Conservation (phyloP, 2,888 invertebrate genomes). For the Latrodectus elegans region DNA sequence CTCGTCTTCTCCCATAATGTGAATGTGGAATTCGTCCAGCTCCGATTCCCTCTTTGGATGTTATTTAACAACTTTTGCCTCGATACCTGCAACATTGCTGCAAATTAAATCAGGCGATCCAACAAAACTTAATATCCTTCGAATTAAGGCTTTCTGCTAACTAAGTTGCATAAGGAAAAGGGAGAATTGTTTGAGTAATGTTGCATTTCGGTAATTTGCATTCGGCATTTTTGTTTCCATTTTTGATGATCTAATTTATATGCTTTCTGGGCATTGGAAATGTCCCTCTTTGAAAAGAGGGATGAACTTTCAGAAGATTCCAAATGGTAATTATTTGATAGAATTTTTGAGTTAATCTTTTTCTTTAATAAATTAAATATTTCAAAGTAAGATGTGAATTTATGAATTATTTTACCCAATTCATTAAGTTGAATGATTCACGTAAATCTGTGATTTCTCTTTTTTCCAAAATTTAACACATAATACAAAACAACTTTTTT, state of each 20-base stretch:
- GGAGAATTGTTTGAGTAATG: slow-evolving; percentile 13
- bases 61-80: slow-evolving; percentile 51
- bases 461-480: too few relatives aligned
- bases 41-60: slow-evolving; percentile 39
- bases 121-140: slow-evolving; percentile 53
- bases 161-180: slow-evolving; percentile 2
- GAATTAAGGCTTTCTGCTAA: slow-evolving; percentile 36
- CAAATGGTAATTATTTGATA: too few relatives aligned
- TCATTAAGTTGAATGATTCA: too few relatives aligned
- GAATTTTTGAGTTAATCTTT: too few relatives aligned
- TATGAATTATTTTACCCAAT: too few relatives aligned
- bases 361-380: too few relatives aligned
- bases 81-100: slow-evolving; percentile 29
- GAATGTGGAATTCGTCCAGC: slow-evolving; percentile 17
- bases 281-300: too few relatives aligned
- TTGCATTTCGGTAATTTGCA: slow-evolving; percentile 5
- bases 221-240: not conserved
- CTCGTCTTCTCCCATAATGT: slow-evolving; percentile 40
- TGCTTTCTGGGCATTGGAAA: not conserved
- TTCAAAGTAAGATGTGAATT: too few relatives aligned
- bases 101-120: slow-evolving; percentile 47
- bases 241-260: not conserved
- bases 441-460: too few relatives aligned
- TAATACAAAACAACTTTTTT: too few relatives aligned
- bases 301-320: too few relatives aligned